A percentile compares a stretch with the other conserved stretches of the same genome.
Evolutionary conservation across 2,797 vertebrate species (phyloP).

Genomic region (Gallinago solitaria): DNA sequence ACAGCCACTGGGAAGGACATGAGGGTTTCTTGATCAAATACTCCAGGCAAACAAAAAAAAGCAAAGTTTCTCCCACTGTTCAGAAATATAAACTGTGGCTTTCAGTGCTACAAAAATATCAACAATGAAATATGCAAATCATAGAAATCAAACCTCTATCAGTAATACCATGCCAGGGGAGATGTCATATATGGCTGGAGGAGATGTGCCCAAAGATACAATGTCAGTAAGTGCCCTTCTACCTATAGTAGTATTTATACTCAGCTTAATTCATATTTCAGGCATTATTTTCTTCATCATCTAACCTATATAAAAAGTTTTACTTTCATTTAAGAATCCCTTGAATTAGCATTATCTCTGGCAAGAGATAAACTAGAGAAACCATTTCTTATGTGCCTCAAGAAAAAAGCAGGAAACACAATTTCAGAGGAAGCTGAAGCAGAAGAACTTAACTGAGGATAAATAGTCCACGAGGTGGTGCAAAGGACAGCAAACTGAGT

Average conservation of each 20-base stretch:
- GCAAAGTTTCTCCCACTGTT: background rate
- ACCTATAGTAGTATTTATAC: background rate
- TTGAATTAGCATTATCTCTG: background rate
- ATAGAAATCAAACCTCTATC: background rate
- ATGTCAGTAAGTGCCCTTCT: background rate
- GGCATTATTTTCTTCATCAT: background rate
- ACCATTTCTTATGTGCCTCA: background rate
- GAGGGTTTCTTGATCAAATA: background rate
- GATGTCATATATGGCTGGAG: background rate
- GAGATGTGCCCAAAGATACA: background rate
- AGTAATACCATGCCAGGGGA: background rate
- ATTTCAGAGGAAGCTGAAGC: background rate
- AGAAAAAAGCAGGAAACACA: background rate
- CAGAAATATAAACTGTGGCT: background rate
- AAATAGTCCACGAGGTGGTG: background rate
- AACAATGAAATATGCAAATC: background rate
- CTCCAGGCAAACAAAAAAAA: background rate
- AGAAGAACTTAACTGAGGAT: background rate
- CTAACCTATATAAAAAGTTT: background rate
- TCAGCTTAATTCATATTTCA: background rate
- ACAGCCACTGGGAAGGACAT: background rate
- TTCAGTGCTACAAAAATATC: background rate
- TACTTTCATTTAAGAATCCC: background rate
- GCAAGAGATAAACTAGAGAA: background rate
- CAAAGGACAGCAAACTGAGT: background rate